Percentiles rank a stretch among this genome's conserved stretches.
These are phyloP conservation scores for Aethina tumida DNA, from an alignment of 1,140 invertebrate species.

Conservation along the genomic window DNA sequence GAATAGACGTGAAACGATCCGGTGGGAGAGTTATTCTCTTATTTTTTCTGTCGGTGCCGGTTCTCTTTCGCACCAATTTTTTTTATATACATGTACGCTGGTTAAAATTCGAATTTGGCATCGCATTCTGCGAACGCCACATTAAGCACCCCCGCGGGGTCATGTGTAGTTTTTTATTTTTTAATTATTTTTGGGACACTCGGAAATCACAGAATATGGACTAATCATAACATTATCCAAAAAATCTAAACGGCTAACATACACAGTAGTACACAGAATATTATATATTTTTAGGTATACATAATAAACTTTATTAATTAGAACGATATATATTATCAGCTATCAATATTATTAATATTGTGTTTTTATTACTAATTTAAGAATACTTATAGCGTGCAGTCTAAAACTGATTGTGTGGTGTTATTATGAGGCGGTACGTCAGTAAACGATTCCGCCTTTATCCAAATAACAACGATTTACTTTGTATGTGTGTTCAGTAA, in stretches of 20 bases:
- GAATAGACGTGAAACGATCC: too few relatives aligned
- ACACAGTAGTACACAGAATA: conserved; percentile 32
- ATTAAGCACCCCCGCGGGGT: conserved; percentile 32
- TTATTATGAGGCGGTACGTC: conserved; percentile 22
- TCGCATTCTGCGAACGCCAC: conserved; percentile 34
- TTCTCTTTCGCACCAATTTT: conserved; percentile 4
- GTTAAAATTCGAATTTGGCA: conserved; percentile 31
- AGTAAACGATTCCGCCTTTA: conserved; percentile 8
- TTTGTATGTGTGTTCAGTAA: conserved; percentile 33
- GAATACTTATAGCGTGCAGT: conserved; percentile 37
- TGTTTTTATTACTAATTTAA: conserved; percentile 31
- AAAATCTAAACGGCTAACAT: conserved; percentile 33
- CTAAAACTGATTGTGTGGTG: conserved; percentile 39
- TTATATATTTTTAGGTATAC: conserved; percentile 27
- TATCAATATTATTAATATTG: conserved; percentile 12
- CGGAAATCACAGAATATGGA: conserved; percentile 35
- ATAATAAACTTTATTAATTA: conserved; percentile 30
- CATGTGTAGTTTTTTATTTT: too few relatives aligned
- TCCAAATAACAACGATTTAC: conserved; percentile 24
- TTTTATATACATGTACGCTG: conserved; percentile 18
- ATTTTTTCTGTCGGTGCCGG: too few relatives aligned
- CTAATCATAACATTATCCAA: conserved; percentile 26
- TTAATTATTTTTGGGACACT: conserved; percentile 25
- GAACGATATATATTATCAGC: conserved; percentile 26
- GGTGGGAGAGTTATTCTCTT: too few relatives aligned